phyloP scores from a whole-genome alignment of 2,797 vertebrate genomes.

The Ciconia nigra region DNA sequence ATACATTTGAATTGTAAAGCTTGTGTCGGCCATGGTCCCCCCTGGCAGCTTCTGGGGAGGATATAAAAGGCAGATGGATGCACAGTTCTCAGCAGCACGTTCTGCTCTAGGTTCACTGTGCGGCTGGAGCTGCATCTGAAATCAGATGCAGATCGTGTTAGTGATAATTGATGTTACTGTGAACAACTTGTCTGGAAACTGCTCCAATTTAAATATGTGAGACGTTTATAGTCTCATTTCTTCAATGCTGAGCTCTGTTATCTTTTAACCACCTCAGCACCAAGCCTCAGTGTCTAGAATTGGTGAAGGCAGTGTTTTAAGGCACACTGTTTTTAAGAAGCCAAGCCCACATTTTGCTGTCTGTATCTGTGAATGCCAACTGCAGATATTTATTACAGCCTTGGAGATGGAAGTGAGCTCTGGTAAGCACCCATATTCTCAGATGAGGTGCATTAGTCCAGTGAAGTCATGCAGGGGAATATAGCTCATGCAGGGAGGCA shows the following conservation, averaged over 20 bases:
- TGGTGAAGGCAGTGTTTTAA: neutral
- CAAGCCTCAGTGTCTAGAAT: neutral
- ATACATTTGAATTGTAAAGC: slow-evolving; percentile 51
- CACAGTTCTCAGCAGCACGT: slow-evolving; percentile 47
- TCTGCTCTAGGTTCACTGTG: slow-evolving; percentile 56
- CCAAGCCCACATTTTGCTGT: neutral
- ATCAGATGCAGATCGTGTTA: slow-evolving; percentile 67
- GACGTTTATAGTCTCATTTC: slow-evolving; percentile 39
- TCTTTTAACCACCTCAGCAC: slow-evolving; percentile 8
- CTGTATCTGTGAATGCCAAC: neutral
- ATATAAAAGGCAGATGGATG: slow-evolving; percentile 66
- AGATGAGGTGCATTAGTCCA: slow-evolving; percentile 13
- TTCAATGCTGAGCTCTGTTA: neutral
- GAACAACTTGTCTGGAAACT: slow-evolving; percentile 60
- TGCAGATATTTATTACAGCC: slow-evolving; percentile 16
- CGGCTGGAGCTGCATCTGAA: slow-evolving; percentile 53
- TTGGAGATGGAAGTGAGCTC: neutral
- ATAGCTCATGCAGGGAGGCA: neutral
- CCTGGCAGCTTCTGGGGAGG: slow-evolving; percentile 49
- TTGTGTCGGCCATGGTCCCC: neutral
- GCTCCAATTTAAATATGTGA: slow-evolving; percentile 56
- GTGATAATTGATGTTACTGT: slow-evolving; percentile 65
- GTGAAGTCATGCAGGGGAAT: neutral
- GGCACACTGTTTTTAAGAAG: neutral
- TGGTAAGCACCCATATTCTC: neutral